Base-by-base conservation (phyloP, 2,113 vertebrate species). In the Syngnathus floridae region DNA sequence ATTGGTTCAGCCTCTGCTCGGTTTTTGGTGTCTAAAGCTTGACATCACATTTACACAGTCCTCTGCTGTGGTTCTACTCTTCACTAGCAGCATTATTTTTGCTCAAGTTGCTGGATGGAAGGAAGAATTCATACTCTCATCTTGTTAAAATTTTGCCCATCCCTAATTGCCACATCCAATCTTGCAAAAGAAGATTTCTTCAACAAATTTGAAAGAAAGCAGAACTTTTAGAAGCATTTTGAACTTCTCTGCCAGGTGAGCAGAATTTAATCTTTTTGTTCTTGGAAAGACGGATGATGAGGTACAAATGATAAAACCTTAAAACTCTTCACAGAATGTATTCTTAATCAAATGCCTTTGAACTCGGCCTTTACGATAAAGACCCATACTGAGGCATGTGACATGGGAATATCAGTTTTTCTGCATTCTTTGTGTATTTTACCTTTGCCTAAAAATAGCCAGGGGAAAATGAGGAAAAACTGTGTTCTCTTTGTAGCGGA, bases 401-500 rank as follows among this genome's bases (percentile, higher is more conserved):
- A 74, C 7, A 41, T 65, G 64, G 68, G 66, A 80, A 77, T 40
- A 75, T 72, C 64, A 64, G 59, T 60, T 74, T 80, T 57, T 70
- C 71, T 51, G 68, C 26, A 38, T 31, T 9, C 73, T 60, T 70
- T 74, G 76, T 71, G 71, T 64, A 62, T 63, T 75, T 58, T 76
- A 21, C 6, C 0, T 69, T 84, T 84, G 86, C 84, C 86, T 85
- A 80, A 77, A 80, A 75, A 68, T 66, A 82, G 71, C 71, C 79
- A 84, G 77, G 74, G 78, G 61, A 80, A 76, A 75, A 67, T 56
- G 49, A 72, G 63, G 64, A 74, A 69, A 76, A 74, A 74, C 71
- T 69, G 71, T 77, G 67, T 40, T 71, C 73, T 82, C 79, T 74
- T 81, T 40, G 84, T 86, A 88, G 87, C 85, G 77, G 82, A 82